These are phyloP conservation scores for Calliopsis andreniformis DNA, from an alignment of 1,140 invertebrate genomes.

Conservation along the genomic window DNA sequence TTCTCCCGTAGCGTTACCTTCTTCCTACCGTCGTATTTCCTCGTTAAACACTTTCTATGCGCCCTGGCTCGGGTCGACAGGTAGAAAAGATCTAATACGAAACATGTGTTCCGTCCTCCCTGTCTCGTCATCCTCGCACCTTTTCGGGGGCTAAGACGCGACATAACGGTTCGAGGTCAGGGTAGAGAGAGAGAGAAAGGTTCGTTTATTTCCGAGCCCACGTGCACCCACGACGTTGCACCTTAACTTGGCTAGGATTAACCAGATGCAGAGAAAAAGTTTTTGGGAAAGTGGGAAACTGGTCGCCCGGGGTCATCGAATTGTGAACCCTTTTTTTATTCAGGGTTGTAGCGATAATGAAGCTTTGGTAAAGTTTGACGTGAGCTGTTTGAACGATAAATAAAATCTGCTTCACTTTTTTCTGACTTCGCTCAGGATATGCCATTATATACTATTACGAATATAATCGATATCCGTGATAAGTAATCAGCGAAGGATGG, in stretches of 20 bases:
- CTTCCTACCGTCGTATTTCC: slow-evolving; percentile 15
- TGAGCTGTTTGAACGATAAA: no score
- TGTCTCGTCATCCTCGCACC: slow-evolving; percentile 1
- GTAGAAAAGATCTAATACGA: slow-evolving; percentile 65
- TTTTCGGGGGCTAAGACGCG: slow-evolving; percentile 26
- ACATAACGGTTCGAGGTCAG: slow-evolving; percentile 17
- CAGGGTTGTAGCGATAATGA: neutral
- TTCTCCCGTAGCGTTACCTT: slow-evolving; percentile 1
- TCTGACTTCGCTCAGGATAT: slow-evolving; percentile 6
- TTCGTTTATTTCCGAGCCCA: slow-evolving; percentile 2
- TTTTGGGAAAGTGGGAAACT: neutral
- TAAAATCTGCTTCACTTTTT: neutral
- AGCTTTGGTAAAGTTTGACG: no score
- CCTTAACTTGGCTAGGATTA: slow-evolving; percentile 1
- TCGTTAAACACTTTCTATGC: slow-evolving; percentile 45
- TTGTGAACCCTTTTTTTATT: neutral
- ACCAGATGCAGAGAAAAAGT: slow-evolving; percentile 6
- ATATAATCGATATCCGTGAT: slow-evolving; percentile 57
- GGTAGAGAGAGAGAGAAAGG: no score
- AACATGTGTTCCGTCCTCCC: slow-evolving; percentile 61
- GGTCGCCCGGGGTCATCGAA: slow-evolving; percentile 1
- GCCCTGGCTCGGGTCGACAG: slow-evolving; percentile 41
- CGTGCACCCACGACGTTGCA: neutral
- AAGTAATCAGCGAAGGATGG: slow-evolving; percentile 49
- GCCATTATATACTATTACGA: slow-evolving; percentile 59